These are phyloP conservation scores for Drosophila sp. DNA, from an alignment of 1,140 invertebrate genomes.

Conservation along the genomic window DNA sequence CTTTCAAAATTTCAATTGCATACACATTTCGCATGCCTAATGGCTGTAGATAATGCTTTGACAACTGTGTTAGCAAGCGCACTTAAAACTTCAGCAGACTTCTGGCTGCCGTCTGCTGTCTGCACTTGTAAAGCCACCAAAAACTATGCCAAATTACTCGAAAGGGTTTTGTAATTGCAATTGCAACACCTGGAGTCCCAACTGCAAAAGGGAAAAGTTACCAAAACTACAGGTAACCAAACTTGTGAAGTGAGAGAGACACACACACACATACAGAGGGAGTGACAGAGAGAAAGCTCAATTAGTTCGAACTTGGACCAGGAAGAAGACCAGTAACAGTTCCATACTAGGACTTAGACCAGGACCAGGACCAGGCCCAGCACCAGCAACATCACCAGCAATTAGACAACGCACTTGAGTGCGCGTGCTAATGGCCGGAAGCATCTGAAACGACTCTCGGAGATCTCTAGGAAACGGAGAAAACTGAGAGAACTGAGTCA, in stretches of 20 bases:
- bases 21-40: constrained; percentile 40
- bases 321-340: not conserved
- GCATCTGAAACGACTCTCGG: constrained; percentile 9
- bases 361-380: not conserved
- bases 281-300: constrained; percentile 29
- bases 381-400: constrained; percentile 15
- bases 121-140: constrained; percentile 37
- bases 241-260: not conserved
- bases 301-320: constrained; percentile 52
- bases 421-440: constrained; percentile 41
- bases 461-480: not conserved
- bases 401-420: constrained; percentile 36
- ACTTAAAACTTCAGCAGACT: constrained; percentile 35
- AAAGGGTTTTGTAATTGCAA: constrained; percentile 17
- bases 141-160: constrained; percentile 58
- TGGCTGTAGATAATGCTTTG: constrained; percentile 55
- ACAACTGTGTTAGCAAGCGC: constrained; percentile 47
- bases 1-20: constrained; percentile 19
- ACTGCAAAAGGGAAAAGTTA: constrained; percentile 20
- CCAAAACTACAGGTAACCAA: constrained; percentile 1
- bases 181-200: constrained; percentile 39
- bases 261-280: not conserved
- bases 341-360: no score
- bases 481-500: not conserved
- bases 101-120: not conserved